phyloP scores from a whole-genome alignment of 2,888 invertebrate genomes.

The Dendrolimus pini region DNA sequence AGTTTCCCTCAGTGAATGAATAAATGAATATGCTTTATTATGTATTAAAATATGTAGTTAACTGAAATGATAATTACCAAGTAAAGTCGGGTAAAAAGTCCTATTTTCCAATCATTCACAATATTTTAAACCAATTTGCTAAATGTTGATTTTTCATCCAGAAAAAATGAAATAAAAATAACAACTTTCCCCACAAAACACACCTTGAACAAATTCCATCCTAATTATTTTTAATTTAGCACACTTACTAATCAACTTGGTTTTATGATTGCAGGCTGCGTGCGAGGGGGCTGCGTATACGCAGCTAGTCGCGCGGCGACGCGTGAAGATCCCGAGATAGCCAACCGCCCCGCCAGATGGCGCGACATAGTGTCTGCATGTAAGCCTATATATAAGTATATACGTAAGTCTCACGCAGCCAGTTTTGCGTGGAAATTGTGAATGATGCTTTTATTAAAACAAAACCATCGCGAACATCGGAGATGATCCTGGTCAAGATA shows the following conservation, averaged over 20 bases:
- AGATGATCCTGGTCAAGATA: too few species aligned
- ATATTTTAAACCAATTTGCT: too few species aligned
- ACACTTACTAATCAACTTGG: constrained; percentile 30
- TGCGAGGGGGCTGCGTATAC: constrained; percentile 33
- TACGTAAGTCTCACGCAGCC: background rate
- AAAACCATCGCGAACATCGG: too few species aligned
- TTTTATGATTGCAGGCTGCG: constrained; percentile 15
- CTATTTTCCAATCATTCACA: too few species aligned
- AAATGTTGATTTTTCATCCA: too few species aligned
- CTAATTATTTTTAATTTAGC: constrained; percentile 29
- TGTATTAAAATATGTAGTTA: too few species aligned
- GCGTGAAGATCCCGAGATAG: constrained; percentile 66
- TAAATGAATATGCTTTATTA: too few species aligned
- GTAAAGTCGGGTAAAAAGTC: too few species aligned
- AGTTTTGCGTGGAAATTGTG: background rate
- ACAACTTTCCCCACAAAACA: background rate
- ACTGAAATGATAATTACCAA: too few species aligned
- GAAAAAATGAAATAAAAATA: background rate
- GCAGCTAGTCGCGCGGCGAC: constrained; percentile 27
- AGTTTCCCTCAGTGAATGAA: too few species aligned
- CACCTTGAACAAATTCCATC: constrained; percentile 13
- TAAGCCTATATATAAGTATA: background rate
- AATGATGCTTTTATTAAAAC: background rate
- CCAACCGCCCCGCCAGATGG: constrained; percentile 56
- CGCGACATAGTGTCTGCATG: constrained; percentile 16